These are phyloP conservation scores for Lysiphlebus fabarum DNA, from an alignment of 1,140 invertebrate species.

Conservation along the genomic window DNA sequence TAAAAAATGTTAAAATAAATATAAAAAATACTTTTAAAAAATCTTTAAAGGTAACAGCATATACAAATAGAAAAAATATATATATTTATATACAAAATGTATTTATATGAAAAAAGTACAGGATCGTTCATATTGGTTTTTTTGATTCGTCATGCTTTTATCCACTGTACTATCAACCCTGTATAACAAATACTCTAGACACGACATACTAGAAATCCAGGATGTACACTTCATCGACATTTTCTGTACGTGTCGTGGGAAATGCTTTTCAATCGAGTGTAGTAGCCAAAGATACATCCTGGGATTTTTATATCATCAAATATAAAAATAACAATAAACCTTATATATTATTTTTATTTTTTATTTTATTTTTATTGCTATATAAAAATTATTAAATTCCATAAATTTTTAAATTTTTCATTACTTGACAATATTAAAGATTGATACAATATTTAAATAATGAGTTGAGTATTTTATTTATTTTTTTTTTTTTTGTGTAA, in stretches of 20 bases:
- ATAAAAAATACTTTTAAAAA: neutral
- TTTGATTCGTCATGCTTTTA: slow-evolving; percentile 5
- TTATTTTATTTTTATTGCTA: too few relatives aligned
- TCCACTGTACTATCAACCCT: neutral
- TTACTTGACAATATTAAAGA: too few relatives aligned
- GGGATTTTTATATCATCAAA: slow-evolving; percentile 10
- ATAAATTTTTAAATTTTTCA: too few relatives aligned
- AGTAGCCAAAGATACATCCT: neutral
- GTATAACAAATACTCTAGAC: neutral
- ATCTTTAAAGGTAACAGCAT: neutral
- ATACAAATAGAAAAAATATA: slow-evolving; percentile 2
- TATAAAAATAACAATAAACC: too few relatives aligned
- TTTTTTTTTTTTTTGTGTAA: too few relatives aligned
- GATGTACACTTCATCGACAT: slow-evolving; percentile 19
- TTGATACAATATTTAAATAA: too few relatives aligned
- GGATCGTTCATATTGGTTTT: neutral
- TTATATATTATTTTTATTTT: too few relatives aligned
- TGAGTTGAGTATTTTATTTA: too few relatives aligned
- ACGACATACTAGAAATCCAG: slow-evolving; percentile 7
- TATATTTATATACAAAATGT: neutral
- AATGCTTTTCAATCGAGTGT: slow-evolving; percentile 2
- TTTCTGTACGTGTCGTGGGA: slow-evolving; percentile 12
- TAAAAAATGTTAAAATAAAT: neutral
- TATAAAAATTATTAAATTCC: too few relatives aligned
- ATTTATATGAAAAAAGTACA: neutral